Percentiles rank a stretch among this genome's conserved stretches.
Conservation (phyloP, 2,888 invertebrate species). For the Tetragonisca angustula region DNA sequence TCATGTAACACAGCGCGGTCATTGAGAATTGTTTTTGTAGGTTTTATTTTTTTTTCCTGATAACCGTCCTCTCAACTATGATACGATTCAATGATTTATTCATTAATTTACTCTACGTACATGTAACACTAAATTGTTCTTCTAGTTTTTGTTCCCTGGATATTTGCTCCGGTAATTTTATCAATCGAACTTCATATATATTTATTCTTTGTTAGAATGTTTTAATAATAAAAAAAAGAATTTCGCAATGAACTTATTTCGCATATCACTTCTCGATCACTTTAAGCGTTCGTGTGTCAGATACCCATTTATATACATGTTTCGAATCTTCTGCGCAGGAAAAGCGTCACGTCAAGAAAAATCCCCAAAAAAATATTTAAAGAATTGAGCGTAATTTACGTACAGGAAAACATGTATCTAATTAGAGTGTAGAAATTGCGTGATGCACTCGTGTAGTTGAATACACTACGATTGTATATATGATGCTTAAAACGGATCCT, state of each 20-base stretch:
- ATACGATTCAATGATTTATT: background rate
- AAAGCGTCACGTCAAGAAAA: background rate
- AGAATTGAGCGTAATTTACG: background rate
- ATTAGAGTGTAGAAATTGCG: background rate
- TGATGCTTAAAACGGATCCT: background rate
- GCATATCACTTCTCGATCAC: background rate
- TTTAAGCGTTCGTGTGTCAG: background rate
- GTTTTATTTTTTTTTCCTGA: constrained; percentile 20
- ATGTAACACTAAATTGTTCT: background rate
- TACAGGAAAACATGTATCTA: background rate
- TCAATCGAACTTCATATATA: background rate
- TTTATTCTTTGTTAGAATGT: background rate
- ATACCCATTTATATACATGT: background rate
- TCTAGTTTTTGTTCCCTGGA: background rate
- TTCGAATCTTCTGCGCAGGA: background rate
- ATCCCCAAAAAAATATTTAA: background rate
- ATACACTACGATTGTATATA: background rate
- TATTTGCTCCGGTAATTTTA: background rate
- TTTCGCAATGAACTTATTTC: background rate
- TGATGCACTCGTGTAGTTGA: background rate
- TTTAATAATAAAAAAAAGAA: background rate
- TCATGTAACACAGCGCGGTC: background rate
- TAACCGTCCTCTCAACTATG: background rate
- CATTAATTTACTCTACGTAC: background rate
- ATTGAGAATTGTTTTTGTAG: constrained; percentile 28